Base-by-base conservation (phyloP, 2,888 invertebrate species). In the Eutolmus rufibarbis region DNA sequence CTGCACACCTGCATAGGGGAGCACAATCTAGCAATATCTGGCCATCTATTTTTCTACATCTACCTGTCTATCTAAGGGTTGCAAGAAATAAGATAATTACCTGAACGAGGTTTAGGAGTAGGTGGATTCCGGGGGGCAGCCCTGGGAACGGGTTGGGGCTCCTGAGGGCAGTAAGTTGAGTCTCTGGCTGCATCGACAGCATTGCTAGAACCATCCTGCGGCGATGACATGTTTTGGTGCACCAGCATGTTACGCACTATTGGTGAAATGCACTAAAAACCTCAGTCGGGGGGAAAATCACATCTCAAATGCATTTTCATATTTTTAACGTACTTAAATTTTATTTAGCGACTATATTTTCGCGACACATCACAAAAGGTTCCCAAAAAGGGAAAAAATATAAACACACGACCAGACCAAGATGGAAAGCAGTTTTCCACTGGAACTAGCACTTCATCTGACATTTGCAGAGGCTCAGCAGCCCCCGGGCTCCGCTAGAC, bases 31-130 rank as follows among this genome's bases (percentile, higher is more conserved):
- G 16, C 14, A 51, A 16, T 51, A 51, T 51, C 46, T 16, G 7
- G 34, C 34, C 34, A 7, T 34, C 7, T 34, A 7, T 7, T 34
- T 34, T 14, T 51, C 9, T 40, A 16, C 12, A 46, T 46, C 12
- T 2, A 43, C 16, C 43, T 3, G 16, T 14, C 12, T 43, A 43
- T 43, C 14, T 46, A 12, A 46, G 51, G 16, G n/a, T 5, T 19
- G 51, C n/a, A 5, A 51, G 51, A 51, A 51, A 8, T 28, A 8
- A 23, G 43, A 46, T 46, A 2, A 12, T 66, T 91, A 92, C 91
- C 91, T 91, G 91, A 91, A 89, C 93, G 91, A 77, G 93, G 93
- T 89, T 92, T 93, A 88, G 92, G 92, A 87, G 92, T 92, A 89
- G 93, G 93, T 88, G 91, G 91, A 89, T 90, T 90, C 89, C 92